Evolutionary conservation across 2,888 invertebrate genomes (phyloP).

Genomic region (Erebia palarica): DNA sequence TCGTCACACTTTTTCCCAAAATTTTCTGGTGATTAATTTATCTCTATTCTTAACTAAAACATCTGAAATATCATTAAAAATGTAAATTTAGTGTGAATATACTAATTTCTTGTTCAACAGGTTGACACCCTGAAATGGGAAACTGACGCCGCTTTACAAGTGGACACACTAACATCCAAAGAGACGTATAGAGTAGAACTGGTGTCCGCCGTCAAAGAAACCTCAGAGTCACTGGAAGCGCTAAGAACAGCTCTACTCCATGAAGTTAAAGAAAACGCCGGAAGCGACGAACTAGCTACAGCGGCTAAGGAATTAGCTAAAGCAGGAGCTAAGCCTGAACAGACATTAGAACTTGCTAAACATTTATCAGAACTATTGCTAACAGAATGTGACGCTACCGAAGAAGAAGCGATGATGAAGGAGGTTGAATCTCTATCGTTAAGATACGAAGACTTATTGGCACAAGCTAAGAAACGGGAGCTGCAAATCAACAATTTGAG

Average conservation of each 20-base stretch:
- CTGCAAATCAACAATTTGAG: constrained; percentile 90
- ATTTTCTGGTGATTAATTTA: no score
- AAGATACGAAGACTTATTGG: constrained; percentile 86
- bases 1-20: no score
- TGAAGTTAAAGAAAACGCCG: constrained; percentile 73
- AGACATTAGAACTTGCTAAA: constrained; percentile 90
- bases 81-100: background rate
- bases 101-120: constrained; percentile 56
- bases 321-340: constrained; percentile 89
- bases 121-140: constrained; percentile 90
- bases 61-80: background rate
- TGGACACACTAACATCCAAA: constrained; percentile 91
- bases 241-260: constrained; percentile 81
- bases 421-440: constrained; percentile 85
- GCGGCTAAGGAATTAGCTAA: constrained; percentile 89
- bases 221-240: constrained; percentile 85
- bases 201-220: constrained; percentile 87
- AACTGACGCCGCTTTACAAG: constrained; percentile 90
- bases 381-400: constrained; percentile 87
- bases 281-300: constrained; percentile 82
- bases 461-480: constrained; percentile 88
- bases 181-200: constrained; percentile 92
- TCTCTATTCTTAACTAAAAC: no score
- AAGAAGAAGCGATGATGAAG: constrained; percentile 85
- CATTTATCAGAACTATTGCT: constrained; percentile 89